Conservation (phyloP, 2,797 vertebrate species). For the Sitta carolinensis region DNA sequence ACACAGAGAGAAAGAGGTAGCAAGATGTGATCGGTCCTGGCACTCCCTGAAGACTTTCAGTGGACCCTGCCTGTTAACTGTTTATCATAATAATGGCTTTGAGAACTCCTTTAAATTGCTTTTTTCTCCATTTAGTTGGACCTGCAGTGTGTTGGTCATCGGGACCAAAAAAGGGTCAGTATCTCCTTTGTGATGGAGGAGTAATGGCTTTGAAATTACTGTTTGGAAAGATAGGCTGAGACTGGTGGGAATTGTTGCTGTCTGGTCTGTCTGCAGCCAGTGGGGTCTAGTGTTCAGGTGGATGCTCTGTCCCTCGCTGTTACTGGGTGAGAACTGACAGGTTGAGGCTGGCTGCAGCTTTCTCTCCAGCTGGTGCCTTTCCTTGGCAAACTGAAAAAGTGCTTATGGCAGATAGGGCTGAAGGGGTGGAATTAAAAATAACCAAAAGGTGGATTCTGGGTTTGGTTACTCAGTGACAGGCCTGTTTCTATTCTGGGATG, state of each 20-base stretch:
- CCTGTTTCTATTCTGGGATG: constrained; percentile 38
- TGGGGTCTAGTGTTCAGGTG: background rate
- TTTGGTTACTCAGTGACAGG: constrained; percentile 14
- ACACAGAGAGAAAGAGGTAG: background rate
- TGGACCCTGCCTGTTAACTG: background rate
- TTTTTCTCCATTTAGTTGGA: background rate
- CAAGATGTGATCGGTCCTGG: background rate
- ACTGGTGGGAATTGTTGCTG: background rate
- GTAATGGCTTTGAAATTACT: background rate
- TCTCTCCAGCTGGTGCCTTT: background rate
- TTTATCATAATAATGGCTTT: background rate
- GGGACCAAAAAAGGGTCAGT: background rate
- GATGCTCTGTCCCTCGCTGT: background rate
- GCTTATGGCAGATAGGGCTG: background rate
- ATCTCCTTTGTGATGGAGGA: background rate
- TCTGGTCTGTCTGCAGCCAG: background rate
- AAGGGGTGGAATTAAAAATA: constrained; percentile 28
- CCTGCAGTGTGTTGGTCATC: background rate
- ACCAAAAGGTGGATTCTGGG: constrained; percentile 20
- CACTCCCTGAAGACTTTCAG: background rate
- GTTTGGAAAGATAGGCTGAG: background rate
- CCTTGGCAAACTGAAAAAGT: background rate
- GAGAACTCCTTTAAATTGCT: background rate
- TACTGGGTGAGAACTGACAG: background rate
- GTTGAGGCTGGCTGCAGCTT: background rate